A percentile compares a stretch with the other conserved stretches of the same genome.
Conservation (phyloP, 2,888 invertebrate species). For the Nezara viridula region DNA sequence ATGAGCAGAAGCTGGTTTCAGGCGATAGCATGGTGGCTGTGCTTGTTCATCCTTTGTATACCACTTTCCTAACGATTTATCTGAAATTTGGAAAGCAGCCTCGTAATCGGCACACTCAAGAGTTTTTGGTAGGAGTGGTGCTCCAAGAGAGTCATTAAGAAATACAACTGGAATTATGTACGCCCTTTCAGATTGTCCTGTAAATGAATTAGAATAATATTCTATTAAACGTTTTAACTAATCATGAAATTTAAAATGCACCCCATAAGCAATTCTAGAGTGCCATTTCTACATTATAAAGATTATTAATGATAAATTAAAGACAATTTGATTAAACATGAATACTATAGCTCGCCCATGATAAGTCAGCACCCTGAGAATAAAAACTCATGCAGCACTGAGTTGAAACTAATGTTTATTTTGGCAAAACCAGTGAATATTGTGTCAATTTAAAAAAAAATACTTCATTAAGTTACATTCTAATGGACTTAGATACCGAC, state of each 20-base stretch:
- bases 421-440: no score
- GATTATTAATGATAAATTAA: no score
- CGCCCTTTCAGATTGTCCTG: slow-evolving; percentile 81
- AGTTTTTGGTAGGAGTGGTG: slow-evolving; percentile 82
- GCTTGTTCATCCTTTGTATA: slow-evolving; percentile 79
- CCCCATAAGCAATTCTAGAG: no score
- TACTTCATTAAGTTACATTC: no score
- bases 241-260: neutral
- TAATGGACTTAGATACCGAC: no score
- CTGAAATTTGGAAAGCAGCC: slow-evolving; percentile 77
- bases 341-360: no score
- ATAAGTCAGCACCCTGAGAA: no score
- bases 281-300: no score
- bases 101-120: slow-evolving; percentile 85
- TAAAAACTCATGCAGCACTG: no score
- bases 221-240: neutral
- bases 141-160: slow-evolving; percentile 83
- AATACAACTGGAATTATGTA: slow-evolving; percentile 85
- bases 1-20: slow-evolving; percentile 75
- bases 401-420: no score
- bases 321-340: no score
- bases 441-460: no score
- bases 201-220: slow-evolving; percentile 61
- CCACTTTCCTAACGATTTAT: slow-evolving; percentile 71
- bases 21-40: slow-evolving; percentile 82